A percentile compares a stretch with the other conserved stretches of the same genome.
These are phyloP conservation scores for Notothenia rossii DNA, from an alignment of 2,113 vertebrate genomes.

Conservation along the genomic window DNA sequence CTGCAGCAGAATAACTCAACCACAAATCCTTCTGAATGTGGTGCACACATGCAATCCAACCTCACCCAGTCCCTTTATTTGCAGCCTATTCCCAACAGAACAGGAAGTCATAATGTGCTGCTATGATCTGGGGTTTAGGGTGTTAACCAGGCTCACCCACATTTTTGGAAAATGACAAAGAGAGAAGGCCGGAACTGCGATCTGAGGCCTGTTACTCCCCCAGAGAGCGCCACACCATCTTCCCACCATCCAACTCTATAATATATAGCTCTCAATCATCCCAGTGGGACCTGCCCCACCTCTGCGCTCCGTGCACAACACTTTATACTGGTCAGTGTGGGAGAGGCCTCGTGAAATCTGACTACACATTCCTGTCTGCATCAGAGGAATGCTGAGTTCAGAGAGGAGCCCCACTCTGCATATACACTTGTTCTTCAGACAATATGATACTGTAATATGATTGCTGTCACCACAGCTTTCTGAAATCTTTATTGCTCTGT, in stretches of 20 bases:
- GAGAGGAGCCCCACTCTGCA: constrained; percentile 35
- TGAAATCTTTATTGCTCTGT: not conserved
- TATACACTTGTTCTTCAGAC: constrained; percentile 18
- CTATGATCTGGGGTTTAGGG: constrained; percentile 77
- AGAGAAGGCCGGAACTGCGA: constrained; percentile 69
- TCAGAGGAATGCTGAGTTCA: constrained; percentile 62
- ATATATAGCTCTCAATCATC: constrained; percentile 49
- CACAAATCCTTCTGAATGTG: constrained; percentile 20
- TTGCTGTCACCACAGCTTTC: not conserved
- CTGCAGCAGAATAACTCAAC: constrained; percentile 26
- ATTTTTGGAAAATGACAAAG: constrained; percentile 85
- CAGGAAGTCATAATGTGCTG: constrained; percentile 74
- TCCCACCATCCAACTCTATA: constrained; percentile 38
- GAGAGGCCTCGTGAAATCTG: constrained; percentile 63
- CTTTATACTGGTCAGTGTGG: constrained; percentile 43
- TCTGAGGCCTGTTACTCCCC: constrained; percentile 60
- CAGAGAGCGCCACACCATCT: constrained; percentile 63
- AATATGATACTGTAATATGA: constrained; percentile 4
- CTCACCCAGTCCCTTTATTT: constrained; percentile 20
- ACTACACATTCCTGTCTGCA: constrained; percentile 63
- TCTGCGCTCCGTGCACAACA: constrained; percentile 20
- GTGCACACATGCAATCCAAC: constrained; percentile 31
- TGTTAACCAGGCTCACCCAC: constrained; percentile 86
- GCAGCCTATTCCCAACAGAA: constrained; percentile 58
- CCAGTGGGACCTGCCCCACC: constrained; percentile 52